These are phyloP conservation scores for Tonatia bakeri DNA, from an alignment of 2,113 vertebrate genomes.

Conservation along the genomic window DNA sequence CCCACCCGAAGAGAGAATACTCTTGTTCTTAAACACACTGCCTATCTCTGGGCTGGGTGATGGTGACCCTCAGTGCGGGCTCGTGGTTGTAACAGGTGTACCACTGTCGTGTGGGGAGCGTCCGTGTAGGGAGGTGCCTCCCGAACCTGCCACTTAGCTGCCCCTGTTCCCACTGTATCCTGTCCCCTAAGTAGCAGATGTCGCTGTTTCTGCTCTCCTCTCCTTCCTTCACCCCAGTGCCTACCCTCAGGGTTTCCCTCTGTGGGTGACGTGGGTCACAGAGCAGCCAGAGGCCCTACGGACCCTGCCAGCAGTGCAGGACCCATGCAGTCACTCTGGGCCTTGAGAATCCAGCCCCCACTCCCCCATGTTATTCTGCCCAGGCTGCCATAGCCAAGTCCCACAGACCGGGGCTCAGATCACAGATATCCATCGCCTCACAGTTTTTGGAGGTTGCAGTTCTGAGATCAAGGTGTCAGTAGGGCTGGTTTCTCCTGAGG, in stretches of 20 bases:
- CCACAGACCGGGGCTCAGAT: background rate
- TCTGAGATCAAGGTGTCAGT: no score
- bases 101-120: accelerated
- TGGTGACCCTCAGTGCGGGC: accelerated
- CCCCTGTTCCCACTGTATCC: background rate
- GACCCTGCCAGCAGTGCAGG: background rate
- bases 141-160: background rate
- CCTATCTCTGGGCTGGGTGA: background rate
- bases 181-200: background rate
- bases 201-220: background rate
- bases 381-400: background rate
- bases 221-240: background rate
- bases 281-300: background rate
- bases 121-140: accelerated
- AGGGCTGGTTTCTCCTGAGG: background rate
- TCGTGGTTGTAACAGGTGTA: background rate
- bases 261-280: background rate
- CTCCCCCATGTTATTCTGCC: no score
- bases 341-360: background rate
- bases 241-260: background rate
- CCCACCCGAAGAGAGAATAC: background rate
- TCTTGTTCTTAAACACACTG: background rate
- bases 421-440: background rate
- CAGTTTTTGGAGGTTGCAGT: background rate
- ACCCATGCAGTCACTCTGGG: no score